phyloP scores from a whole-genome alignment of 2,888 invertebrate genomes.

The Encarsia formosa region DNA sequence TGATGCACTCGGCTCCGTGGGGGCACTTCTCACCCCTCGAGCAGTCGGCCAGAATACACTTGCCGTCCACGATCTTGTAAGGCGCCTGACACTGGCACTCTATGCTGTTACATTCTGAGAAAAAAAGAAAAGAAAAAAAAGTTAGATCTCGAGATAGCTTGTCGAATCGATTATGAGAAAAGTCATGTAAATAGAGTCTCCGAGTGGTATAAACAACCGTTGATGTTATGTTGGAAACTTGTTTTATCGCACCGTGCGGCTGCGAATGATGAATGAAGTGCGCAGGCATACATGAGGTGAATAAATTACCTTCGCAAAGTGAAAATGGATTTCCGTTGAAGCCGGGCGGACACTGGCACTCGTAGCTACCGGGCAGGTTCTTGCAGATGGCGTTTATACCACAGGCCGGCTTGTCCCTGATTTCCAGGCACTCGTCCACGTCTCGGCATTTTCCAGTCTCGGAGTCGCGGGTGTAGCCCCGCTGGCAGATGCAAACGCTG shows the following conservation, averaged over 20 bases:
- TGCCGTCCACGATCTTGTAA: slow-evolving; percentile 77
- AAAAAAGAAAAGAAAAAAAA: slow-evolving; percentile 6
- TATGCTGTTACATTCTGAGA: slow-evolving; percentile 68
- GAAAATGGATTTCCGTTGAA: slow-evolving; percentile 88
- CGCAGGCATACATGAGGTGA: background rate
- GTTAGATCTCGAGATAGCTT: background rate
- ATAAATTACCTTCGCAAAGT: slow-evolving; percentile 64
- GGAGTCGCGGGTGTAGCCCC: slow-evolving; percentile 77
- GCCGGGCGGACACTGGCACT: slow-evolving; percentile 84
- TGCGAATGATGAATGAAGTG: too few species aligned
- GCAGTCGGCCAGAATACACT: slow-evolving; percentile 81
- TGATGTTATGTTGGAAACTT: too few species aligned
- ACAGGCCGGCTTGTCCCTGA: slow-evolving; percentile 73
- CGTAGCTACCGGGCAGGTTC: slow-evolving; percentile 89
- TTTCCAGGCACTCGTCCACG: slow-evolving; percentile 77
- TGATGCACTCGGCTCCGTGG: slow-evolving; percentile 82
- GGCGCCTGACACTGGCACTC: slow-evolving; percentile 86
- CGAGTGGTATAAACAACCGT: too few species aligned
- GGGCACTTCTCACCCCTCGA: slow-evolving; percentile 77
- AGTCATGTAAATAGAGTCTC: too few species aligned
- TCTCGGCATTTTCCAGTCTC: slow-evolving; percentile 76
- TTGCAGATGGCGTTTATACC: slow-evolving; percentile 87
- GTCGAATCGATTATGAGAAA: too few species aligned
- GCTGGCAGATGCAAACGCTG: slow-evolving; percentile 84
- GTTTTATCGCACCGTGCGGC: too few species aligned